Percentiles rank a stretch among this genome's conserved stretches.
These are phyloP conservation scores for Nineta flava DNA, from an alignment of 2,888 invertebrate genomes.

Conservation along the genomic window DNA sequence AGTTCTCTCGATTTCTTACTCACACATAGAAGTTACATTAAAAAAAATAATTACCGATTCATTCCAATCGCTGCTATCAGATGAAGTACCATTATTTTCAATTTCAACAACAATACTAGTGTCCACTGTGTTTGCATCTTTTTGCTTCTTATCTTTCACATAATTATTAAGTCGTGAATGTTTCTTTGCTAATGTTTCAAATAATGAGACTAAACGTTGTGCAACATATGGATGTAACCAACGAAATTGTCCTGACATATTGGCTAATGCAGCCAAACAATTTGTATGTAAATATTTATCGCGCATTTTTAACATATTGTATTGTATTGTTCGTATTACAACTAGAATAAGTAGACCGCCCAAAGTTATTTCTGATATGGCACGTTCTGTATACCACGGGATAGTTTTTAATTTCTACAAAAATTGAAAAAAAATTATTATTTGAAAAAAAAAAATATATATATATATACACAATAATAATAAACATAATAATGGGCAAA, in stretches of 20 bases:
- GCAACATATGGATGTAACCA: slow-evolving; percentile 91
- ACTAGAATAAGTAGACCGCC: slow-evolving; percentile 90
- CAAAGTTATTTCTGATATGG: slow-evolving; percentile 79
- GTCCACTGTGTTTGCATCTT: slow-evolving; percentile 9
- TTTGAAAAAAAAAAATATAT: too few species aligned
- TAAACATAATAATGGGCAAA: not conserved
- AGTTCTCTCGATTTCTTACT: too few species aligned
- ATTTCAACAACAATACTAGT: not conserved
- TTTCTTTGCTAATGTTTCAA: slow-evolving; percentile 81
- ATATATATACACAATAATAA: too few species aligned
- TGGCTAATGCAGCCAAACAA: slow-evolving; percentile 93
- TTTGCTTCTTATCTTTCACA: slow-evolving; percentile 12
- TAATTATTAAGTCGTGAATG: slow-evolving; percentile 42
- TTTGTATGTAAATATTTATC: slow-evolving; percentile 98
- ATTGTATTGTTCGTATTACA: slow-evolving; percentile 91
- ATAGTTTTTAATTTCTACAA: slow-evolving; percentile 72
- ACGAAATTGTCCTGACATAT: slow-evolving; percentile 91
- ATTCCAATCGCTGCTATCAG: slow-evolving; percentile 2
- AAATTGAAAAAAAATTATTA: slow-evolving; percentile 5
- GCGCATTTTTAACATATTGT: slow-evolving; percentile 90
- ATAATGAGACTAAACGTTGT: slow-evolving; percentile 80
- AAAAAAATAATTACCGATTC: not conserved
- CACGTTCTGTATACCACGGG: slow-evolving; percentile 86
- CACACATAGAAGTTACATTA: too few species aligned
- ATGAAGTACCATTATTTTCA: slow-evolving; percentile 2